Evolutionary conservation across 2,113 vertebrate genomes (phyloP), one percentile per base, ranked within the genome.

Genomic region (Cyphotilapia sp.): DNA sequence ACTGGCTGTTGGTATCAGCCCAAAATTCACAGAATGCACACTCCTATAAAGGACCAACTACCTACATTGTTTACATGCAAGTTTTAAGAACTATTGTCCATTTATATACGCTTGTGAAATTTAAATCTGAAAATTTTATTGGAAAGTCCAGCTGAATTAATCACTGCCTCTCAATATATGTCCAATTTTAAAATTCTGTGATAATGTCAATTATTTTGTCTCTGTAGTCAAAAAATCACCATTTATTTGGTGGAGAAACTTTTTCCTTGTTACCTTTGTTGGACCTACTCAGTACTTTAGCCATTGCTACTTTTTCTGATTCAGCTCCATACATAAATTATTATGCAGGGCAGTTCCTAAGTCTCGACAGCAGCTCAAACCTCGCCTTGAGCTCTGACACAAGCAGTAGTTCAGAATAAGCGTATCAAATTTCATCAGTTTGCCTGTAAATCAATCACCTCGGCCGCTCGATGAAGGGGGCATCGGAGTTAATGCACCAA

Each of bases 371-470:
- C n/a, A 66, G 66, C 83, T 81, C 71, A 4, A 59, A 42, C 85
- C 27, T 66, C 76, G 78, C 88, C 92, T 85, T 40, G 47, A 87
- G 89, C 76, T 80, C 78, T 85, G 83, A 11, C 87, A 83, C 81
- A 54, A 81, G 53, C 86, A 74, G 82, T 42, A 83, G 85, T 87
- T 89, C 84, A 85, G 74, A 92, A 85, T 24, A 80, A 93, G 86
- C 89, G 84, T 87, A 93, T 95, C 89, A 92, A 87, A 95, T 95
- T 91, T 92, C 91, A 95, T 89, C 82, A 92, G 89, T 63, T 80
- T 47, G 87, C 90, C 91, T 90, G 94, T 95, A 92, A 95, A 95
- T 95, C 95, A 95, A 93, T 93, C 93, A 91, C 90, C 85, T 74
- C 12, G n/a, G 86, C 47, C 81, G 81, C 88, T 92, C 90, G 71